Conservation (phyloP, 2,113 vertebrate species). For the Columba janthina region DNA sequence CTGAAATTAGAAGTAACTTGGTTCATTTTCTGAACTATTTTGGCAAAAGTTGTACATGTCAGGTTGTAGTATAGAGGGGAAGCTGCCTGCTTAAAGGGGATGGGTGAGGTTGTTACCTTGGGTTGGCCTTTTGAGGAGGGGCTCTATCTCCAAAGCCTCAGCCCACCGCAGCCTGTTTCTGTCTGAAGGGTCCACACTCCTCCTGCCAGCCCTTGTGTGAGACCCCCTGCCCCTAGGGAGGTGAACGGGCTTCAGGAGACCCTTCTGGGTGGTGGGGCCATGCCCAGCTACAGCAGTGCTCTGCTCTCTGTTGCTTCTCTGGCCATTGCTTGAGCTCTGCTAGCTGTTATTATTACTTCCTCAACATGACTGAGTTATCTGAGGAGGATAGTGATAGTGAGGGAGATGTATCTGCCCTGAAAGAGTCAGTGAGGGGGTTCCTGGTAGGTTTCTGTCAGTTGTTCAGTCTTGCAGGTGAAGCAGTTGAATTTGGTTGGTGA, state of each 20-base stretch:
- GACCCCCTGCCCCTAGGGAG: neutral
- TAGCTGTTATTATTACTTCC: neutral
- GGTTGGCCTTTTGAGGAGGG: neutral
- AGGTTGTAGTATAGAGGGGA: neutral
- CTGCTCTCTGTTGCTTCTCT: neutral
- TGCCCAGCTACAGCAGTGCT: neutral
- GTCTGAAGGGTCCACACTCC: neutral
- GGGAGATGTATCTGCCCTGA: neutral
- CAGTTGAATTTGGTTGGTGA: neutral
- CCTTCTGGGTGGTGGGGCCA: fast-evolving
- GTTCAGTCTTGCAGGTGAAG: neutral
- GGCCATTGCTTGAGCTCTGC: neutral
- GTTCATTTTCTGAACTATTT: neutral
- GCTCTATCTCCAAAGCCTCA: neutral
- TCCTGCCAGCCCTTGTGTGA: neutral
- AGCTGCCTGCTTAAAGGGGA: neutral
- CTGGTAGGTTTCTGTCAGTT: neutral
- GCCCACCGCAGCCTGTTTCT: neutral
- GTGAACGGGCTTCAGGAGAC: neutral
- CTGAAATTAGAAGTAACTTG: neutral
- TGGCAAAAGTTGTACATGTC: neutral
- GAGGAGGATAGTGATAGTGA: neutral
- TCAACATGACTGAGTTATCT: no score
- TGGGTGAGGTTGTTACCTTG: neutral
- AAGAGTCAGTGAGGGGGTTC: neutral